Percentiles rank a stretch among this genome's conserved stretches.
These are phyloP conservation scores for Sitta carolinensis DNA, from an alignment of 2,797 vertebrate genomes.

Conservation along the genomic window DNA sequence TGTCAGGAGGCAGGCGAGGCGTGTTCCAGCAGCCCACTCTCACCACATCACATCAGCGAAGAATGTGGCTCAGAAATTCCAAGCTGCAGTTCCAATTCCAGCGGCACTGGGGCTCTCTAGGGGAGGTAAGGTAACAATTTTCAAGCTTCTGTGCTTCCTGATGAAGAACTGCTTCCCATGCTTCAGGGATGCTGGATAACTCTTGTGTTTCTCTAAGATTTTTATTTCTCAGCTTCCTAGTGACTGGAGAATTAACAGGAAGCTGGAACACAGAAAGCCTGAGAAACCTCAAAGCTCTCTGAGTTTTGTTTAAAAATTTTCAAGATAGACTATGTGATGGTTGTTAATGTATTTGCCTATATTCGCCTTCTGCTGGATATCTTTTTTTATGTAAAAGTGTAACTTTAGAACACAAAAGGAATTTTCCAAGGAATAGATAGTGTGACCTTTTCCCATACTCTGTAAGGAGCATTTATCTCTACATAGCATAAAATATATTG, in stretches of 20 bases:
- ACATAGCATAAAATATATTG: background rate
- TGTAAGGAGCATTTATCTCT: background rate
- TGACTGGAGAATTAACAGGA: background rate
- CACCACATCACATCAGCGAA: background rate
- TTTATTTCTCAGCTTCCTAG: background rate
- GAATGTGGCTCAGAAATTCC: background rate
- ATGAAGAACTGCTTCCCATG: background rate
- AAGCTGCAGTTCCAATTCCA: background rate
- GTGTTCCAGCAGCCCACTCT: background rate
- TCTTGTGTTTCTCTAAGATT: background rate
- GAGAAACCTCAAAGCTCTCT: background rate
- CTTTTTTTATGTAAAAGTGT: background rate
- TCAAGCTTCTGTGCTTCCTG: background rate
- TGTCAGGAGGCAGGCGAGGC: background rate
- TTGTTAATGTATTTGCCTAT: background rate
- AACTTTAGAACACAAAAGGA: background rate
- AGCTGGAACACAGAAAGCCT: background rate
- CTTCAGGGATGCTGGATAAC: background rate
- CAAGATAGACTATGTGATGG: background rate
- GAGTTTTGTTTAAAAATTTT: background rate
- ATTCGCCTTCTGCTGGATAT: background rate
- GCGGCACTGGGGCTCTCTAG: background rate
- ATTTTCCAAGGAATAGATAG: background rate
- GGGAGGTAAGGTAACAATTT: background rate
- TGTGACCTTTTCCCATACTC: background rate